phyloP scores from a whole-genome alignment of 2,797 vertebrate species.

The Hemibagrus guttatus region DNA sequence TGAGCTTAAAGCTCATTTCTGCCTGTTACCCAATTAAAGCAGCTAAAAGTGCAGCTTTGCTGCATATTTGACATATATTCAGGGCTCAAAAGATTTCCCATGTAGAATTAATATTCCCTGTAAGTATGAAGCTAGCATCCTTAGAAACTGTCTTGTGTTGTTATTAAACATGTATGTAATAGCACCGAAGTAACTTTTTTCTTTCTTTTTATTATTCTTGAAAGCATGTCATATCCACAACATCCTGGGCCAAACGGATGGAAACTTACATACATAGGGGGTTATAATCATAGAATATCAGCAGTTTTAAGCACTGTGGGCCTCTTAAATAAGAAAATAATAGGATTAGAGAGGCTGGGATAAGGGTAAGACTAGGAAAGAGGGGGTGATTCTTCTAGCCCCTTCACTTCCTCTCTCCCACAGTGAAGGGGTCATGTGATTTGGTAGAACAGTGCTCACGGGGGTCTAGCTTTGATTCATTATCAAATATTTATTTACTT shows the following conservation, averaged over 20 bases:
- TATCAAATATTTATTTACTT: conserved; percentile 43
- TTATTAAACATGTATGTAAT: not conserved
- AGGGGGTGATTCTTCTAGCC: conserved; percentile 28
- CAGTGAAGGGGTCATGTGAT: conserved; percentile 62
- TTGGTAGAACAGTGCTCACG: conserved; percentile 54
- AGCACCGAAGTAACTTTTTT: not conserved
- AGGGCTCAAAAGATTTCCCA: conserved; percentile 16
- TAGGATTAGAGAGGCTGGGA: conserved; percentile 68
- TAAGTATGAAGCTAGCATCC: not conserved
- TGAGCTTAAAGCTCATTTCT: conserved; percentile 45
- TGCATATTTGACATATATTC: conserved; percentile 8
- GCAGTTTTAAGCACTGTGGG: conserved; percentile 55
- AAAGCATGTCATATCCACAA: not conserved
- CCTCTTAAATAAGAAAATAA: conserved; percentile 68
- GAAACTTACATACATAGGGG: not conserved
- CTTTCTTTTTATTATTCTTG: not conserved
- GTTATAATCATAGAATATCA: conserved; percentile 27
- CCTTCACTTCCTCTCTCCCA: conserved; percentile 37
- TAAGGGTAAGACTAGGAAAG: conserved; percentile 42
- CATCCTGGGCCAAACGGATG: not conserved
- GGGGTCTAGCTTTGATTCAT: conserved; percentile 63
- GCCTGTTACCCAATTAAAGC: conserved; percentile 38
- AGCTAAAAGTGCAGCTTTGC: conserved; percentile 32
- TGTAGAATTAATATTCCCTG: conserved; percentile 8
- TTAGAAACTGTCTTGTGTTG: not conserved